A percentile compares a stretch with the other conserved stretches of the same genome.
Conservation (phyloP, 2,888 invertebrate genomes). For the Lamellibrachia satsuma region DNA sequence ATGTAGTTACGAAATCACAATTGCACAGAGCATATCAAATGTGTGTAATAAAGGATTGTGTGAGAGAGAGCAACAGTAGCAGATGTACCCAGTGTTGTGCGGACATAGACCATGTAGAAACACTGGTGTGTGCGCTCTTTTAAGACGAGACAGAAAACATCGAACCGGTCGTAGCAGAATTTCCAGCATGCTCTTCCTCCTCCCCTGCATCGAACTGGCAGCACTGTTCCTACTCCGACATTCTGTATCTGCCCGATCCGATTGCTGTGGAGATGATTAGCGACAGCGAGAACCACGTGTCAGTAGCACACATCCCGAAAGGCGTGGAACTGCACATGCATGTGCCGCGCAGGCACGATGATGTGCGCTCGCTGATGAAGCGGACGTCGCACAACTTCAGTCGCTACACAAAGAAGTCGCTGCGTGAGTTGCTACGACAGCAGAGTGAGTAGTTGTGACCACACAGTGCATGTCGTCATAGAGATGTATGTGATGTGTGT, state of each 20-base stretch:
- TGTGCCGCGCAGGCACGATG: neutral
- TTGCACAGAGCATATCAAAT: too few relatives aligned
- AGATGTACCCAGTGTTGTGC: neutral
- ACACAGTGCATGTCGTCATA: neutral
- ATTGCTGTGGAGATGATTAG: neutral
- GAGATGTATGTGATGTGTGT: neutral
- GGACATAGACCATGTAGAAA: neutral
- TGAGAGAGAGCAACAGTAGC: neutral
- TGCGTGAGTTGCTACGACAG: slow-evolving; percentile 32
- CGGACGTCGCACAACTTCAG: slow-evolving; percentile 26
- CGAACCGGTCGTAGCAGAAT: neutral
- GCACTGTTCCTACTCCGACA: neutral
- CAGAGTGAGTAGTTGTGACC: slow-evolving; percentile 32
- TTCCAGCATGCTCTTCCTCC: neutral
- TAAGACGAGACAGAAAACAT: neutral
- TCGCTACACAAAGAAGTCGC: slow-evolving; percentile 30
- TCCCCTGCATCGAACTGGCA: neutral
- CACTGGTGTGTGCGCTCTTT: neutral
- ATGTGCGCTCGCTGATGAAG: neutral
- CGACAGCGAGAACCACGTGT: neutral
- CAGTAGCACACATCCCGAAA: neutral
- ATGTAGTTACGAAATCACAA: too few relatives aligned
- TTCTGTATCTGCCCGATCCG: neutral
- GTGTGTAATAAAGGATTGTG: neutral
- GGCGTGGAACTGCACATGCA: neutral